Conservation (phyloP, 2,888 invertebrate species). For the Diarsia mendica region DNA sequence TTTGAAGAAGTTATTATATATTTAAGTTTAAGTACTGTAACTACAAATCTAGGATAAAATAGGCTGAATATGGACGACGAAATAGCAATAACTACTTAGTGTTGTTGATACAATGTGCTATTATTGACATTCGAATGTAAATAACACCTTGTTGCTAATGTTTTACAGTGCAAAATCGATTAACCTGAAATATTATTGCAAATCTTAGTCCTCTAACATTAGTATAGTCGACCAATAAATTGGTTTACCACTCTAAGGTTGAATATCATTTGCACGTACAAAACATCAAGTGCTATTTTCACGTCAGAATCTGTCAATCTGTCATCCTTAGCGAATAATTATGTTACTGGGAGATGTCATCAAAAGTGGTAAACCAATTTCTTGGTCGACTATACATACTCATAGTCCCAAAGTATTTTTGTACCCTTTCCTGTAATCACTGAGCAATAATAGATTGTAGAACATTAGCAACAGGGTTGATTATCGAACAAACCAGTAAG, state of each 20-base stretch:
- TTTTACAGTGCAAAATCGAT: conserved; percentile 10
- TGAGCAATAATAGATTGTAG: conserved; percentile 17
- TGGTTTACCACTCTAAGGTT: no score
- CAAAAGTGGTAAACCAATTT: no score
- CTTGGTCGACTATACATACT: no score
- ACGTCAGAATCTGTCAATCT: no score
- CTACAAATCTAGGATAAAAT: conserved; percentile 58
- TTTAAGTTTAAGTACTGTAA: conserved; percentile 61
- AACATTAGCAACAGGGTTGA: conserved; percentile 54
- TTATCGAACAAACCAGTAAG: conserved; percentile 61
- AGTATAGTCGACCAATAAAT: no score
- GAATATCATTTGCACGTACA: no score
- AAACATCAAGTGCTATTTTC: no score
- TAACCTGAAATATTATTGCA: not conserved
- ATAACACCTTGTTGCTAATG: conserved; percentile 52
- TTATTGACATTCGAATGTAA: conserved; percentile 46
- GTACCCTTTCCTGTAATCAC: conserved; percentile 13
- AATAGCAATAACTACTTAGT: conserved; percentile 53
- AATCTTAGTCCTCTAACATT: not conserved
- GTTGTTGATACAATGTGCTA: conserved; percentile 46
- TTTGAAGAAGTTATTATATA: conserved; percentile 61
- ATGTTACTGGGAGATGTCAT: no score
- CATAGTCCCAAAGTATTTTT: conserved; percentile 40
- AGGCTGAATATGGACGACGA: conserved; percentile 52
- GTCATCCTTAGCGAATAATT: no score